Evolutionary conservation across 2,797 vertebrate genomes (phyloP).

Genomic region (Masticophis lateralis): DNA sequence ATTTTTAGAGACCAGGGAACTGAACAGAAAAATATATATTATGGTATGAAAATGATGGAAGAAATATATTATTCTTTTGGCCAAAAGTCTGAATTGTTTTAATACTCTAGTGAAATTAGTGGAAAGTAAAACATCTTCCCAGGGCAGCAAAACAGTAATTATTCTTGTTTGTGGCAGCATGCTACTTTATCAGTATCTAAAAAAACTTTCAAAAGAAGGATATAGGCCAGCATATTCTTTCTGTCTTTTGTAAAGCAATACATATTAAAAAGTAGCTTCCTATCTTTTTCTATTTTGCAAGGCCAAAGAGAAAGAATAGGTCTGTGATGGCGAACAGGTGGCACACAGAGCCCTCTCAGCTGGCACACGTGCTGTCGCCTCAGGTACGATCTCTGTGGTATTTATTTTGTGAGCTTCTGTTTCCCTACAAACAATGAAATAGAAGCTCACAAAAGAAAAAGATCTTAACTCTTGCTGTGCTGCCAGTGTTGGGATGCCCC

Average conservation of each 20-base stretch:
- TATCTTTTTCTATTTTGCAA: neutral
- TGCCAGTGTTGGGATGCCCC: too few species aligned
- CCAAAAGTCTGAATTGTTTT: neutral
- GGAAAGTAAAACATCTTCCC: neutral
- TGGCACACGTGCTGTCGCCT: too few species aligned
- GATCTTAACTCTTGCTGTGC: too few species aligned
- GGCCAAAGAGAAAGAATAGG: neutral
- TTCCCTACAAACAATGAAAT: too few species aligned
- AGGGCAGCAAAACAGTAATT: neutral
- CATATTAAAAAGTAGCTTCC: neutral
- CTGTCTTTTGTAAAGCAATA: neutral
- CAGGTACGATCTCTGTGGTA: too few species aligned
- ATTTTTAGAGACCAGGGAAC: neutral
- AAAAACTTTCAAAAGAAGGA: neutral
- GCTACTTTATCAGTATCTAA: neutral
- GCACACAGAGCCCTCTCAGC: too few species aligned
- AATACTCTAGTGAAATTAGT: neutral
- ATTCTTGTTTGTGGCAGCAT: neutral
- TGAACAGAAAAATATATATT: neutral
- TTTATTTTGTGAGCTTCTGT: too few species aligned
- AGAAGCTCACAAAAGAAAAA: too few species aligned
- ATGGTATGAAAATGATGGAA: too few species aligned
- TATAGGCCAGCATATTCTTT: neutral
- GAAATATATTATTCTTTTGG: conserved; percentile 1
- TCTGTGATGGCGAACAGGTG: too few species aligned